phyloP scores from a whole-genome alignment of 1,140 invertebrate genomes.

The Magallana ariakensis region DNA sequence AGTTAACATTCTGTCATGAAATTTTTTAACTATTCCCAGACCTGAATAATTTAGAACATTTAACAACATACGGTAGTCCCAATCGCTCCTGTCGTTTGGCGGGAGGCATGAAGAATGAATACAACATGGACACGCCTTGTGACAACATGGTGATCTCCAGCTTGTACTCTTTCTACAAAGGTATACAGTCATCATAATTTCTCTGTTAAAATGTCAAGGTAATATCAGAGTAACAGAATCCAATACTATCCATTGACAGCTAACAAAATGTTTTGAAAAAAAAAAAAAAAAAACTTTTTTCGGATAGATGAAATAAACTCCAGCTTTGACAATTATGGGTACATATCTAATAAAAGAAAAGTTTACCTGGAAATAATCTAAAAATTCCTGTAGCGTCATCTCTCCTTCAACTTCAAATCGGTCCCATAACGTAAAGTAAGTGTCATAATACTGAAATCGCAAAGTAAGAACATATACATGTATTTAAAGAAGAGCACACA shows the following conservation, averaged over 20 bases:
- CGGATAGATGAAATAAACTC: no score
- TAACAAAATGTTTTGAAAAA: no score
- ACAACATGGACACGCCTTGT: conserved; percentile 98
- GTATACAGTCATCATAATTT: no score
- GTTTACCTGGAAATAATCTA: conserved; percentile 93
- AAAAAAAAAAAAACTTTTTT: no score
- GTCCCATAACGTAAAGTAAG: conserved; percentile 98
- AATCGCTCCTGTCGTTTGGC: conserved; percentile 90
- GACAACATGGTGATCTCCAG: conserved; percentile 99
- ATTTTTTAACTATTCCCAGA: no score
- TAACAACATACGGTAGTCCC: conserved; percentile 84
- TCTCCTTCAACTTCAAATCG: conserved; percentile 97
- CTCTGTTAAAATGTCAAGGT: no score
- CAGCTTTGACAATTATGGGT: no score
- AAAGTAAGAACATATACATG: background rate
- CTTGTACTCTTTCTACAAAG: conserved; percentile 86
- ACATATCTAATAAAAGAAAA: conserved; percentile 62
- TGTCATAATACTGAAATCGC: conserved; percentile 89
- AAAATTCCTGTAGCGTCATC: conserved; percentile 94
- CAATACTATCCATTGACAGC: no score
- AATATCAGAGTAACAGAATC: no score
- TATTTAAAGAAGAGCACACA: no score
- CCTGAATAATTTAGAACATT: no score
- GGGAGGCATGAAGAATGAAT: conserved; percentile 98
- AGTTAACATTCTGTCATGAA: no score